These are phyloP conservation scores for Notoglanidium macrostoma DNA, from an alignment of 2,797 vertebrate species.

Conservation along the genomic window DNA sequence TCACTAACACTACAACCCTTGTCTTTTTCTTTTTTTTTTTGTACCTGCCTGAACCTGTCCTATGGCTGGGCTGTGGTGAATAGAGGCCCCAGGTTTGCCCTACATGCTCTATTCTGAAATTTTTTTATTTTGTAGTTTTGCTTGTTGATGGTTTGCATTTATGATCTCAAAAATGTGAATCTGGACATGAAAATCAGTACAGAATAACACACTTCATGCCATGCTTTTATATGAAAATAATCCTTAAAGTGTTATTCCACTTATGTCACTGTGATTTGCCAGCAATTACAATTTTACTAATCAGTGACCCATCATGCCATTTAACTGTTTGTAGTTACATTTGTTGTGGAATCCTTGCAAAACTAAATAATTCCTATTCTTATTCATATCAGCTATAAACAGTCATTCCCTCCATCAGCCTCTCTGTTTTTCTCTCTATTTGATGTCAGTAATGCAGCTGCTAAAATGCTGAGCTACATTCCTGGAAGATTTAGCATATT, in stretches of 20 bases:
- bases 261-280: neutral
- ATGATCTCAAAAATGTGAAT: neutral
- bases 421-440: neutral
- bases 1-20: neutral
- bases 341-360: neutral
- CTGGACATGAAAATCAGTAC: neutral
- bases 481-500: neutral
- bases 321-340: neutral
- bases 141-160: conserved; percentile 31
- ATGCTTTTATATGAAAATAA: neutral
- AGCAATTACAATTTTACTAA: neutral
- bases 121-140: conserved; percentile 33
- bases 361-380: neutral
- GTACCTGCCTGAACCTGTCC: conserved; percentile 42
- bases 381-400: neutral
- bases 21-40: conserved; percentile 43
- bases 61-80: conserved; percentile 58
- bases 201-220: neutral
- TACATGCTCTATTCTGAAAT: conserved; percentile 20
- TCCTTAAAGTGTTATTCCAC: neutral
- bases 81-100: conserved; percentile 78
- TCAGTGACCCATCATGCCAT: neutral
- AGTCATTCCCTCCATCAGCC: neutral
- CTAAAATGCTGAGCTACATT: neutral
- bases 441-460: neutral